phyloP scores from a whole-genome alignment of 1,140 invertebrate genomes.

The Vanessa atalanta region DNA sequence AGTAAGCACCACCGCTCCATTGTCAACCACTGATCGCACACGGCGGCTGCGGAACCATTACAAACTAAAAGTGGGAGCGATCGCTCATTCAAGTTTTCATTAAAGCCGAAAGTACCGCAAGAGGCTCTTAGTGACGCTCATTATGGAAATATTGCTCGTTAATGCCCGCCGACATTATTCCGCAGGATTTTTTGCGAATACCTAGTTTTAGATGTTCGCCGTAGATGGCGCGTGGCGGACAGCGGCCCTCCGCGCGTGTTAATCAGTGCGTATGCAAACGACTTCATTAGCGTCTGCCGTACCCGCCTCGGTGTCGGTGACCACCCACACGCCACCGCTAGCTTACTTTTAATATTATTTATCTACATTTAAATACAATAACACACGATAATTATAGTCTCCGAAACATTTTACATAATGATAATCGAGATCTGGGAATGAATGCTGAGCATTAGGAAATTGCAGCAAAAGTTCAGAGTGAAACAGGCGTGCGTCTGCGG shows the following conservation, averaged over 20 bases:
- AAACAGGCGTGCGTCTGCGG: slow-evolving; percentile 7
- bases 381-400: neutral
- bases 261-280: slow-evolving; percentile 28
- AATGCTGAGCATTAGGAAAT: neutral
- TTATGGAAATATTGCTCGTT: slow-evolving; percentile 17
- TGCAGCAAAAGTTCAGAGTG: neutral
- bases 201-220: slow-evolving; percentile 1
- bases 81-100: slow-evolving; percentile 19
- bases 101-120: slow-evolving; percentile 15
- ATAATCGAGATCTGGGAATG: neutral
- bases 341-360: neutral
- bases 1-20: neutral
- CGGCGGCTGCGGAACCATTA: neutral
- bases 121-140: slow-evolving; percentile 5
- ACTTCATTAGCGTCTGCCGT: slow-evolving; percentile 19
- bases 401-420: neutral
- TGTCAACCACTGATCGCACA: neutral
- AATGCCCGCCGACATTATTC: slow-evolving; percentile 15
- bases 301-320: slow-evolving; percentile 11
- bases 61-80: slow-evolving; percentile 15
- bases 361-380: neutral
- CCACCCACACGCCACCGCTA: slow-evolving; percentile 8
- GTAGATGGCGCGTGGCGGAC: neutral
- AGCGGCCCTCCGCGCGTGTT: slow-evolving; percentile 2
- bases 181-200: slow-evolving; percentile 19